phyloP scores from a whole-genome alignment of 2,888 invertebrate species.

The Meteorus colon region DNA sequence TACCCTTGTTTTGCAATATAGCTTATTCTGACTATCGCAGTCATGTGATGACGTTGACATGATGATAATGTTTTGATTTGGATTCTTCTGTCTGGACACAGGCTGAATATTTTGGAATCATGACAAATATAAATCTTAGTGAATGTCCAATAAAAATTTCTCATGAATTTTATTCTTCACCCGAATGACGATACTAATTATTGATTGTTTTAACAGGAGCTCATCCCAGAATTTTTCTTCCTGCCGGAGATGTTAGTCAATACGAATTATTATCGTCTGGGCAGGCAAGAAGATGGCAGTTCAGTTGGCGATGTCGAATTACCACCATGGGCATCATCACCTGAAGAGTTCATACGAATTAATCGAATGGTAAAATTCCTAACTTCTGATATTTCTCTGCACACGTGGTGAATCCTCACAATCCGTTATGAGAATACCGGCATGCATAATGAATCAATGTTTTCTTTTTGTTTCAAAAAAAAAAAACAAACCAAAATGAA shows the following conservation, averaged over 20 bases:
- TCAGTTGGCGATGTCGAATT: constrained; percentile 89
- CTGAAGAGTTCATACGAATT: constrained; percentile 98
- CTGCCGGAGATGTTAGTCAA: constrained; percentile 99
- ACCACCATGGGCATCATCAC: constrained; percentile 97
- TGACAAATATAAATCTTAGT: too few species aligned
- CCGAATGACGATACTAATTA: too few species aligned
- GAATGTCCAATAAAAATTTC: too few species aligned
- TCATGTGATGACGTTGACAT: too few species aligned
- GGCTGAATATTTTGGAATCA: too few species aligned
- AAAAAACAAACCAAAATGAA: constrained; percentile 15
- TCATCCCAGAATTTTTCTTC: constrained; percentile 99
- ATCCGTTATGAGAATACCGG: not conserved
- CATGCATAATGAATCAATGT: not conserved
- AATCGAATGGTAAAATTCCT: constrained; percentile 87
- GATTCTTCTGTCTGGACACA: not conserved
- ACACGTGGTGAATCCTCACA: not conserved
- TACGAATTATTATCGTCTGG: constrained; percentile 87
- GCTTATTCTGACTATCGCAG: too few species aligned
- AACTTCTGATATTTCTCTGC: constrained; percentile 26
- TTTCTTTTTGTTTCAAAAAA: constrained; percentile 2
- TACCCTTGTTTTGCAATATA: too few species aligned
- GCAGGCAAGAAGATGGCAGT: constrained; percentile 88
- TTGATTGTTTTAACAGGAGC: constrained; percentile 78
- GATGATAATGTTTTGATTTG: not conserved
- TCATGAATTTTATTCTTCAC: too few species aligned